Evolutionary conservation across 2,113 vertebrate species (phyloP), one percentile per base, ranked within the genome.

Genomic region (Numenius arquata): DNA sequence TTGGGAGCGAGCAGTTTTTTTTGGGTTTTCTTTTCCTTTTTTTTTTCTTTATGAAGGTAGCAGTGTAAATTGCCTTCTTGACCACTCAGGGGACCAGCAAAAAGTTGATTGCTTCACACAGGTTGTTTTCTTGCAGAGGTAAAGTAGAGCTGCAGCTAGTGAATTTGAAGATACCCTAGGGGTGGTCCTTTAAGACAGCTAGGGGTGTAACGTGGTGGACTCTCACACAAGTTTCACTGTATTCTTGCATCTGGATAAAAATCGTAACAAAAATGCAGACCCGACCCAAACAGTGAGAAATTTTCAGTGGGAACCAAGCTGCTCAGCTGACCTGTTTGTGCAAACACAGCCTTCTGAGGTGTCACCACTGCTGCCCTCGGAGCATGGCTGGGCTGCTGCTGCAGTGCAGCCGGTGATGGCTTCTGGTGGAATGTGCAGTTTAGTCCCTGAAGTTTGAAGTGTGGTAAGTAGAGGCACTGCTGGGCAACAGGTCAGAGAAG

Each of bases 101-200:
- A 96, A 94, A 74, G 19, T 59, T 94, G 62, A 92, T 66, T 96
- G 74, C 50, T 85, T 93, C 84, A 79, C 15, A 68, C 77, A 88
- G 55, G 59, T 83, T 0, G 0, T 92, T 94, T 92, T 88, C 41
- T 91, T 92, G 62, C 58, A 70, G 43, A 30, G 53, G 27, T 29
- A 75, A 29, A 58, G 15, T 56, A 58, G 56, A 87, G 8, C 74
- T 96, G 68, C 27, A 79, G 45, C 66, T 74, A 85, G 66, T 92
- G 96, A 88, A 95, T 83, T 45, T 91, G 89, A 88, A 29, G 66
- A 63, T 85, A 81, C 45, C 62, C 70, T 76, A 40, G 45, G 30
- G 89, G 62, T 91, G 80, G 83, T 89, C 86, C 48, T 94, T 95
- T 58, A 92, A 89, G 80, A 40, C 36, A 82, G 50, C 30, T 36